phyloP scores from a whole-genome alignment of 2,113 vertebrate genomes.

The Eubucco bourcierii region DNA sequence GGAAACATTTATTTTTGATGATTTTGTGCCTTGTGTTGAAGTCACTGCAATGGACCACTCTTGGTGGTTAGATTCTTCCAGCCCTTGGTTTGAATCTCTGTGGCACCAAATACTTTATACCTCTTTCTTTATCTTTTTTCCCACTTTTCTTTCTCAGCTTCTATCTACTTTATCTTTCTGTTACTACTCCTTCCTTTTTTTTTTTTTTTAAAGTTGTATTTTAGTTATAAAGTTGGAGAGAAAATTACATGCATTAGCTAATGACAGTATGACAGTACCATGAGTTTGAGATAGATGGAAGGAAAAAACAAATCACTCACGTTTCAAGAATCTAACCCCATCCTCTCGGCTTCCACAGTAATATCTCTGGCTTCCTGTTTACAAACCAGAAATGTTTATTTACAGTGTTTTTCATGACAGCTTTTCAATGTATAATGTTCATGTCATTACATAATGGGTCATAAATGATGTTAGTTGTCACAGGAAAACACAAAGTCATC shows the following conservation, averaged over 20 bases:
- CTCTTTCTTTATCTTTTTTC: not conserved
- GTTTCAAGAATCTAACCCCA: slow-evolving; percentile 47
- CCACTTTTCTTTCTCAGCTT: not conserved
- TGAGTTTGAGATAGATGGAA: slow-evolving; percentile 31
- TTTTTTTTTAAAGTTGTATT: not conserved
- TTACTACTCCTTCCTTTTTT: not conserved
- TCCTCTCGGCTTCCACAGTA: slow-evolving; percentile 33
- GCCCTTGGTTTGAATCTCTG: not conserved
- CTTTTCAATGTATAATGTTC: slow-evolving; percentile 13
- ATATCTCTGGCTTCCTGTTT: slow-evolving; percentile 33
- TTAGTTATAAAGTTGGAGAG: not conserved
- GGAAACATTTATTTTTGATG: not conserved
- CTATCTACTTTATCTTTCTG: not conserved
- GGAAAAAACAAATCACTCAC: slow-evolving; percentile 36
- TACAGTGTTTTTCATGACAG: slow-evolving; percentile 1
- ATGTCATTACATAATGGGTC: slow-evolving; percentile 20
- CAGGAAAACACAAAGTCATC: slow-evolving; percentile 36
- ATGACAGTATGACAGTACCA: not conserved
- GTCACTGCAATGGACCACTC: not conserved
- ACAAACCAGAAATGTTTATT: slow-evolving; percentile 43
- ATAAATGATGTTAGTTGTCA: not conserved
- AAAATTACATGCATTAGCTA: slow-evolving; percentile 41
- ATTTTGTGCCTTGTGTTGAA: not conserved
- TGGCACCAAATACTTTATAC: not conserved
- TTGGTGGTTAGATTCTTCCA: not conserved